Percentiles rank a stretch among this genome's conserved stretches.
These are phyloP conservation scores for Onychostoma macrolepis DNA, from an alignment of 2,113 vertebrate species.

Conservation along the genomic window DNA sequence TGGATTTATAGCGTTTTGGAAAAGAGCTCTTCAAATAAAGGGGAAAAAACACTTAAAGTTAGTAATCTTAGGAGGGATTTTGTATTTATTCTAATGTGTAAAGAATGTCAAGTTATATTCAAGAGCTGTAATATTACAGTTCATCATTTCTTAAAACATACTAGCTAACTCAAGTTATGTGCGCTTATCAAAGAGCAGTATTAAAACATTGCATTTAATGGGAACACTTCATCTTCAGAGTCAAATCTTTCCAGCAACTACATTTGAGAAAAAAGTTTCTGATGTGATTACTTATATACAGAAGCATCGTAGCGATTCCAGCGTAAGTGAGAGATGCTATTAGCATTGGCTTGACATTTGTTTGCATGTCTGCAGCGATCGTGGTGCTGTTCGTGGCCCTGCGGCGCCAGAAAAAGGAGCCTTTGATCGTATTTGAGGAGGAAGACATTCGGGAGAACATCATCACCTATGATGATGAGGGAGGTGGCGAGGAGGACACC, in stretches of 20 bases:
- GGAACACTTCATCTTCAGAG: neutral
- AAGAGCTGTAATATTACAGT: neutral
- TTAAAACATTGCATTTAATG: neutral
- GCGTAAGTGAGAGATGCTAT: neutral
- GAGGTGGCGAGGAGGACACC: conserved; percentile 95
- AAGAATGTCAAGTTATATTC: neutral
- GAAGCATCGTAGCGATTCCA: neutral
- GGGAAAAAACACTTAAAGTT: neutral
- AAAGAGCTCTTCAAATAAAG: too few relatives aligned
- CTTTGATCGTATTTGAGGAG: conserved; percentile 94
- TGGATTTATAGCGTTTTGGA: too few relatives aligned
- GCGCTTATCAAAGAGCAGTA: neutral
- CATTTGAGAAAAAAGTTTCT: conserved; percentile 13
- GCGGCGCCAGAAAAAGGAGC: conserved; percentile 95
- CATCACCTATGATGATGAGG: conserved; percentile 97
- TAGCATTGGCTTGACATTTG: neutral
- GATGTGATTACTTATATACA: neutral
- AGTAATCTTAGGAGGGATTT: neutral
- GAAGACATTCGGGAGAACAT: conserved; percentile 98
- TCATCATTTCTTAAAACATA: conserved; percentile 8
- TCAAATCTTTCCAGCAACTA: neutral
- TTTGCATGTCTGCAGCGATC: conserved; percentile 73
- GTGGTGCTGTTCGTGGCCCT: conserved; percentile 96
- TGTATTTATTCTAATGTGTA: neutral
- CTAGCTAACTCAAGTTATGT: neutral